phyloP scores from a whole-genome alignment of 2,113 vertebrate genomes.

The Proteles cristata region DNA sequence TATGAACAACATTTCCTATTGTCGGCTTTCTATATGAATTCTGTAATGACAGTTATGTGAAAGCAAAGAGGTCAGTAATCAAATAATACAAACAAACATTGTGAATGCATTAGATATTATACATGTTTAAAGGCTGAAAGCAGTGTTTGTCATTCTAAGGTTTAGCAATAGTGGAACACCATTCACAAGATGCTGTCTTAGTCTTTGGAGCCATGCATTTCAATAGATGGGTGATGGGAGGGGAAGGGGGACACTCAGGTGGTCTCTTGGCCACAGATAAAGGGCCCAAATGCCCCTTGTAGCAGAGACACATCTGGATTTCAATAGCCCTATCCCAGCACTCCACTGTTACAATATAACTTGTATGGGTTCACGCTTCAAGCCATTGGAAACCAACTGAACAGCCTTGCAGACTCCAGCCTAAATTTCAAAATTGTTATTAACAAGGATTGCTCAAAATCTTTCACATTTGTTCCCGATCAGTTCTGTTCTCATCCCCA shows the following conservation, averaged over 20 bases:
- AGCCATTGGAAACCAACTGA: not conserved
- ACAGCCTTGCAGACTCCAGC: not conserved
- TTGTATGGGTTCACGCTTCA: not conserved
- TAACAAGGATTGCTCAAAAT: not conserved
- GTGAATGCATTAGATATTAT: not conserved
- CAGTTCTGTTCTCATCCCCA: not conserved
- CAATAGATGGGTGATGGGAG: not conserved
- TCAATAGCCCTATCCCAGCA: not conserved
- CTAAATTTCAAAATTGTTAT: not conserved
- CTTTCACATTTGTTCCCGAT: not conserved
- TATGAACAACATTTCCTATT: not conserved
- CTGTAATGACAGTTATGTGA: not conserved
- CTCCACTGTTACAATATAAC: not conserved
- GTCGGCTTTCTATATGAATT: constrained; percentile 14
- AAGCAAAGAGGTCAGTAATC: not conserved
- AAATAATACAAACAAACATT: not conserved
- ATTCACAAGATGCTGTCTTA: not conserved
- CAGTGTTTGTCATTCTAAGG: not conserved
- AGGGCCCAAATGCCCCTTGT: not conserved
- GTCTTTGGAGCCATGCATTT: not conserved
- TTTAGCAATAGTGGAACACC: not conserved
- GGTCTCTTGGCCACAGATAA: constrained; percentile 39
- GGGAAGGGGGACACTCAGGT: not conserved
- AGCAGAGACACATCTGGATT: not conserved
- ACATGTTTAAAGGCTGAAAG: not conserved